Base-by-base conservation (phyloP, 1,140 invertebrate genomes). In the Pemphigus obesinymphae region DNA sequence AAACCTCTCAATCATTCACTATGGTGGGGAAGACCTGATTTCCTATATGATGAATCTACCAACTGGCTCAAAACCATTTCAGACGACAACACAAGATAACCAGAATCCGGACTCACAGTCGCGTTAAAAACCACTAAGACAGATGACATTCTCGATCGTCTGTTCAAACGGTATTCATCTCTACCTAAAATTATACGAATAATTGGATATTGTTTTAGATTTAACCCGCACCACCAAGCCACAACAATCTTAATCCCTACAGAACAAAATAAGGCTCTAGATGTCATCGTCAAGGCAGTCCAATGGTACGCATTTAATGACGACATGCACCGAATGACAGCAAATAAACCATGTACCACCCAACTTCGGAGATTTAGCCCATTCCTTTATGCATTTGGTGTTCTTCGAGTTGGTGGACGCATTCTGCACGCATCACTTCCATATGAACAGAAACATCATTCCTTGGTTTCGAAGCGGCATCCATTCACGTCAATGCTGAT, bases 361-460 rank as follows among this genome's bases (percentile, higher is more conserved):
- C 20, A 53, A 23, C 73, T 53, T 31, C 37, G 17, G 37, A 80
- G 73, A 17, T 34, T 84, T 6, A 82, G 73, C 81, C 78, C 82
- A 55, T 84, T 84, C 43, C 11, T 85, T 13, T 83, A 84, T 66
- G 23, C 68, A 43, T 17, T 82, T 34, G 82, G 80, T 13, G 13
- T 85, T 26, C 58, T 85, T 34, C 55, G 84, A 29, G 85, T 85
- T 23, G 84, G 83, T 23, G 84, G 84, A 63, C 66, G 84, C 31
- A 72, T 85, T 15, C 53, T 73, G 50, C 17, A 83, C 53, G 63
- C 85, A 26, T 45, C 48, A 10, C 43, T 85, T 11, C 23, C 83
- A 0, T 83, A 76, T 48, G 68, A 45, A 8, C 53, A 83, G 40
- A n/a, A n/a, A n/a, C n/a, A n/a, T n/a, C n/a, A n/a, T n/a, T n/a